A percentile compares a stretch with the other conserved stretches of the same genome.
Conservation (phyloP, 1,140 invertebrate genomes). For the Hylaeus anthracinus region DNA sequence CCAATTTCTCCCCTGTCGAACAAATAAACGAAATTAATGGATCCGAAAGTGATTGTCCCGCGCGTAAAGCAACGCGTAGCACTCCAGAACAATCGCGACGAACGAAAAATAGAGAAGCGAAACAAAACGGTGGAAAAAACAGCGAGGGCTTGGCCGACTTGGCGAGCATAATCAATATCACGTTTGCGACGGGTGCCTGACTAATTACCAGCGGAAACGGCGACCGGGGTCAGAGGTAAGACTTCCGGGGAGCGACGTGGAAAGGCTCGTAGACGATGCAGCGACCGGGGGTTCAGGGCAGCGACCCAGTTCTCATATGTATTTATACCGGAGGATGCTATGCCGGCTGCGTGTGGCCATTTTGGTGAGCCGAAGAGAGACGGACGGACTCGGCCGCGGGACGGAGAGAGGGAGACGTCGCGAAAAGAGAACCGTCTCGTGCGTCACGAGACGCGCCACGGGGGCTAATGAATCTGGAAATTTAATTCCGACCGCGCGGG, state of each 20-base stretch:
- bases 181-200: neutral
- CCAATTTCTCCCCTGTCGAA: no score
- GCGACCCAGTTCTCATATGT: slow-evolving; percentile 76
- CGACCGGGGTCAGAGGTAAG: slow-evolving; percentile 51
- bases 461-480: slow-evolving; percentile 73
- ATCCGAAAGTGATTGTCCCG: neutral
- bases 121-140: neutral
- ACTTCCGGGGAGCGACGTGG: slow-evolving; percentile 58
- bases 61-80: no score
- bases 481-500: slow-evolving; percentile 67
- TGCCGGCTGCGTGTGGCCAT: slow-evolving; percentile 64
- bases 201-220: slow-evolving; percentile 30
- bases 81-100: no score
- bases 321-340: slow-evolving; percentile 75
- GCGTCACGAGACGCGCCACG: slow-evolving; percentile 69
- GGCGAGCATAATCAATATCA: slow-evolving; percentile 3
- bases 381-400: slow-evolving; percentile 30
- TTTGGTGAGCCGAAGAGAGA: slow-evolving; percentile 57
- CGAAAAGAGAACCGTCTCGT: slow-evolving; percentile 56
- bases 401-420: slow-evolving; percentile 4
- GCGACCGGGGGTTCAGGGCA: slow-evolving; percentile 67
- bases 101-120: neutral
- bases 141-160: neutral
- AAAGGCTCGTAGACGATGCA: slow-evolving; percentile 56
- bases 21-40: neutral